Evolutionary conservation across 2,113 vertebrate genomes (phyloP).

Genomic region (Chloropsis hardwickii): DNA sequence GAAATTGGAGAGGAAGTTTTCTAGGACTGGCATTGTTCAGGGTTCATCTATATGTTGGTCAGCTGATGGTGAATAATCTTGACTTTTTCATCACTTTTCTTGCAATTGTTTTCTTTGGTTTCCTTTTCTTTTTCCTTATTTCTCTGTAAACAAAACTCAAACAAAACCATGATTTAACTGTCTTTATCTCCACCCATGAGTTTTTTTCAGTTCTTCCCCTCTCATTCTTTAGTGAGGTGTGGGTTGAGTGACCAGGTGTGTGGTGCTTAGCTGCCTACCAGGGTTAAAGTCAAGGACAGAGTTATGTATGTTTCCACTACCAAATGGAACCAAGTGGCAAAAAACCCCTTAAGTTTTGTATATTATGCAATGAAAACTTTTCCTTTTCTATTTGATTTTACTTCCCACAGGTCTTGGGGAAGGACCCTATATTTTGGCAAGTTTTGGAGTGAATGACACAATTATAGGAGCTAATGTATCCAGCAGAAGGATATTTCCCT

Average conservation of each 20-base stretch:
- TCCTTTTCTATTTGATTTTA: not conserved
- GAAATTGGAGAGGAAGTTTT: not conserved
- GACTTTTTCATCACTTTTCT: not conserved
- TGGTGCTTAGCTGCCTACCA: not conserved
- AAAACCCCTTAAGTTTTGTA: not conserved
- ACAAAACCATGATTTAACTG: not conserved
- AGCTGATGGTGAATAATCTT: not conserved
- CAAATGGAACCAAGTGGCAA: not conserved
- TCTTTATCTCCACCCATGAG: not conserved
- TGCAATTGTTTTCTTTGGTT: not conserved
- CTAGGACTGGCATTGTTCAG: not conserved
- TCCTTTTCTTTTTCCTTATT: not conserved
- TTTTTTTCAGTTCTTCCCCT: not conserved
- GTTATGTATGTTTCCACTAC: not conserved
- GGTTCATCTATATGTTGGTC: not conserved
- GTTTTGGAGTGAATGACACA: conserved; percentile 81
- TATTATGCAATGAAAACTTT: not conserved
- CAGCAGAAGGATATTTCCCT: conserved; percentile 85
- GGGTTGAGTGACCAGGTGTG: not conserved
- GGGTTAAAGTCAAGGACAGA: not conserved
- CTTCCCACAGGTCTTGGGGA: conserved; percentile 85
- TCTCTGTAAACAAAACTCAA: not conserved
- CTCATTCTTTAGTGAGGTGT: not conserved
- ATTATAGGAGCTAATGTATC: conserved; percentile 88
- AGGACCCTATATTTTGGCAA: conserved; percentile 89